These are phyloP conservation scores for Lethenteron camtschaticum DNA, from an alignment of 2,113 vertebrate genomes.

Conservation along the genomic window DNA sequence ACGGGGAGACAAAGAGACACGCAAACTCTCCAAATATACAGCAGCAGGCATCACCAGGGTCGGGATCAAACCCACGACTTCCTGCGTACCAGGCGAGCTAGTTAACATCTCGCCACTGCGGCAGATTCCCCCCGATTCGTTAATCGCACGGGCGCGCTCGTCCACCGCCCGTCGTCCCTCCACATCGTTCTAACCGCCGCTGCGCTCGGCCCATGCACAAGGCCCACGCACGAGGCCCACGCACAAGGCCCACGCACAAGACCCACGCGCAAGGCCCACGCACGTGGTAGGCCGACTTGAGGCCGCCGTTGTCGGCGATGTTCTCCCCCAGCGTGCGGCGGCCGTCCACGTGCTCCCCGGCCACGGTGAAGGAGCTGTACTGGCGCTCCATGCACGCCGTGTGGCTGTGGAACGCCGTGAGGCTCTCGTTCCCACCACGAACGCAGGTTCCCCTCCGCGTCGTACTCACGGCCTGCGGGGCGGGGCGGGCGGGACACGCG, in stretches of 20 bases:
- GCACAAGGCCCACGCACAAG: constrained; percentile 19
- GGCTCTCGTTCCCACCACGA: constrained; percentile 82
- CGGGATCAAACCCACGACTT: no score
- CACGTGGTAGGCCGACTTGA: constrained; percentile 79
- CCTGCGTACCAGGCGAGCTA: no score
- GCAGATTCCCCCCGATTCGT: no score
- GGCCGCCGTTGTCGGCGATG: constrained; percentile 82
- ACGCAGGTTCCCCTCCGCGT: constrained; percentile 76
- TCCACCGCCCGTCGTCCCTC: no score
- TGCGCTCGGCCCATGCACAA: neutral
- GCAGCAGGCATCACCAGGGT: no score
- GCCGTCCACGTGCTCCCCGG: constrained; percentile 57
- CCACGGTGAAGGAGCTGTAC: constrained; percentile 64
- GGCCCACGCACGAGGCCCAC: neutral
- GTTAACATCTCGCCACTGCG: no score
- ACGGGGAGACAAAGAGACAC: no score
- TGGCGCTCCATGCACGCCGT: constrained; percentile 76
- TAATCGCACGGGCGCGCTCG: no score
- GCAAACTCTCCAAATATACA: no score
- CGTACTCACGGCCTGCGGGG: constrained; percentile 55
- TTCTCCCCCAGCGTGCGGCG: constrained; percentile 85
- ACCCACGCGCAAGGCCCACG: neutral
- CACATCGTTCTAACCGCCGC: no score
- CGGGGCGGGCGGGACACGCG: no score
- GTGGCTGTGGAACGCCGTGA: constrained; percentile 75